These are phyloP conservation scores for Acyrthosiphon pisum DNA, from an alignment of 1,140 invertebrate genomes.

Conservation along the genomic window DNA sequence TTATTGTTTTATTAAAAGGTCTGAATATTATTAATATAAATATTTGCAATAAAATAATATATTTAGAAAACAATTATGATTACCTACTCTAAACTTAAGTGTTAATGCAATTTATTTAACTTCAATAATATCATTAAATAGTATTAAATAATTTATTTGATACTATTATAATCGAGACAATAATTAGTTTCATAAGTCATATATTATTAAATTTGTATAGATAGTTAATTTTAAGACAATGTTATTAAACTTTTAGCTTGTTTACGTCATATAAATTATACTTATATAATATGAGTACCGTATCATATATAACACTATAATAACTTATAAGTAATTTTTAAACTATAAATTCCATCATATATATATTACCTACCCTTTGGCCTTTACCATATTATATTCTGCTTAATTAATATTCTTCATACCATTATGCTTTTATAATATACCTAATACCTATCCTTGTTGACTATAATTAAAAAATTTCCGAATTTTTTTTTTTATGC, in stretches of 20 bases:
- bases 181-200: conserved; percentile 39
- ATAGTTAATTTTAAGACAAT: conserved; percentile 17
- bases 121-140: conserved; percentile 36
- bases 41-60: background rate
- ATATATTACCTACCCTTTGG: background rate
- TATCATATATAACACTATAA: background rate
- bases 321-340: background rate
- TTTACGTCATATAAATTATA: background rate
- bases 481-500: background rate
- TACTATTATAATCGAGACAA: conserved; percentile 42
- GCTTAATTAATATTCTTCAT: background rate
- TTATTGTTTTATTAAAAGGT: background rate
- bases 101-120: background rate
- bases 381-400: background rate
- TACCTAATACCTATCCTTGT: background rate
- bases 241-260: conserved; percentile 31
- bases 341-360: background rate
- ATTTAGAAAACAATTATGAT: background rate
- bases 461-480: background rate
- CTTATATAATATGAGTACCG: background rate
- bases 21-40: background rate
- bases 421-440: background rate
- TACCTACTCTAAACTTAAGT: background rate
- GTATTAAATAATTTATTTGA: background rate
- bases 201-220: conserved; percentile 8